Conservation (phyloP, 1,140 invertebrate species). For the Lasioglossum baleicum region DNA sequence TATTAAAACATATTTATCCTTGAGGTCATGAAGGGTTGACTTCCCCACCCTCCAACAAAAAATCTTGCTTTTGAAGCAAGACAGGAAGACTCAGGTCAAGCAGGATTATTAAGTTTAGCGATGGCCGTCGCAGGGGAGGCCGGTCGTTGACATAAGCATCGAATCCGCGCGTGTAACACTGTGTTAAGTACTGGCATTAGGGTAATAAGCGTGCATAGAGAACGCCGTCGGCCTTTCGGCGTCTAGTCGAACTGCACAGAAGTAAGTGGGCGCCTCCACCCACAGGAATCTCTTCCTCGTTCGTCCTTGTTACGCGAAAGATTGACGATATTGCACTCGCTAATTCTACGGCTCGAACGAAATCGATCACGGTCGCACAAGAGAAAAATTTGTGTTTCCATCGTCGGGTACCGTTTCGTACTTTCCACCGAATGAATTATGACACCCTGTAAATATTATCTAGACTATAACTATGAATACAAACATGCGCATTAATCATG, state of each 20-base stretch:
- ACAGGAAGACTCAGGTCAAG: too few species aligned
- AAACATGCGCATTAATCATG: too few species aligned
- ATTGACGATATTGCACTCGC: conserved; percentile 15
- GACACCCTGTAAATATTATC: too few species aligned
- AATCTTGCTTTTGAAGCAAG: too few species aligned
- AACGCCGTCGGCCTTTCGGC: conserved; percentile 64
- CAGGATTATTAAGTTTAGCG: too few species aligned
- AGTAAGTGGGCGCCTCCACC: conserved; percentile 63
- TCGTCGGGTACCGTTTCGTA: neutral
- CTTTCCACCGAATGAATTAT: too few species aligned
- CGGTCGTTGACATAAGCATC: conserved; percentile 71
- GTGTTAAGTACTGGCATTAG: conserved; percentile 79
- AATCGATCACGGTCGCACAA: neutral
- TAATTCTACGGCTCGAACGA: neutral
- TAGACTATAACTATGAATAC: too few species aligned
- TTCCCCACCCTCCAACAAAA: too few species aligned
- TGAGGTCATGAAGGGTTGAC: too few species aligned
- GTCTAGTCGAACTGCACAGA: conserved; percentile 38
- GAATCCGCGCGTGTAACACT: conserved; percentile 75
- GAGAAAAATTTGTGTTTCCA: neutral
- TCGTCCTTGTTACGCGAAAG: conserved; percentile 26
- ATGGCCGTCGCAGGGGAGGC: conserved; percentile 38
- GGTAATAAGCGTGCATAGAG: conserved; percentile 79
- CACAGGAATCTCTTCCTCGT: conserved; percentile 48
- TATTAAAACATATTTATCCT: too few species aligned